Evolutionary conservation across 2,113 vertebrate genomes (phyloP).

Genomic region (Otolemur garnettii): DNA sequence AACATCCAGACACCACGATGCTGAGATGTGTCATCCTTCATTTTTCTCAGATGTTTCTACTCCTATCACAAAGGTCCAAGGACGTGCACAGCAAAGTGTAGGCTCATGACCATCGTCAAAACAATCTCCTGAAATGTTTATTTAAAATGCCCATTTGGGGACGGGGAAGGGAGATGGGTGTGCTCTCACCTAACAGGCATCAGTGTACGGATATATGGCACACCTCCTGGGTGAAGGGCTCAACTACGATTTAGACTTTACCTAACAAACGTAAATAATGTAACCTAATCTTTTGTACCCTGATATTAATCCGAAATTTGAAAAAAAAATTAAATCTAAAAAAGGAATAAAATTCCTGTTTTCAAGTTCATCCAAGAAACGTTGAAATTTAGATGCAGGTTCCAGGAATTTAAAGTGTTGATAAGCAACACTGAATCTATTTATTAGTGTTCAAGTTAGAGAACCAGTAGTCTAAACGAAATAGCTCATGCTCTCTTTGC

Average conservation of each 20-base stretch:
- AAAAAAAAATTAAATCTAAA: no score
- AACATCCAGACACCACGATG: not conserved
- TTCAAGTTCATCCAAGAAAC: not conserved
- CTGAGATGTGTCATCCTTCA: not conserved
- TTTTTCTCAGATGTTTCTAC: not conserved
- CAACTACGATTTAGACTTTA: no score
- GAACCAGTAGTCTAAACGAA: not conserved
- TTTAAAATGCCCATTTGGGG: not conserved
- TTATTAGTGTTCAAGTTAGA: not conserved
- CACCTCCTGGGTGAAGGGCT: no score
- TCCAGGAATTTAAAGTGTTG: not conserved
- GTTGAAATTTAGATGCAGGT: not conserved
- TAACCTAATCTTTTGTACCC: no score
- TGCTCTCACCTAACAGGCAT: no score
- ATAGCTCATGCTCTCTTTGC: not conserved
- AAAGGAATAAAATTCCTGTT: not conserved
- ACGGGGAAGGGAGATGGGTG: no score
- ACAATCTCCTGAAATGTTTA: not conserved
- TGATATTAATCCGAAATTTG: no score
- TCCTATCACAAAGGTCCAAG: not conserved
- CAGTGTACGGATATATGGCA: no score
- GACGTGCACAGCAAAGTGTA: not conserved
- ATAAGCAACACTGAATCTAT: not conserved
- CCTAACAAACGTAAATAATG: no score
- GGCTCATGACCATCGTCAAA: not conserved